Percentiles rank a stretch among this genome's conserved stretches.
Evolutionary conservation across 2,113 vertebrate genomes (phyloP).

Genomic region (Thinocorus orbignyianus): DNA sequence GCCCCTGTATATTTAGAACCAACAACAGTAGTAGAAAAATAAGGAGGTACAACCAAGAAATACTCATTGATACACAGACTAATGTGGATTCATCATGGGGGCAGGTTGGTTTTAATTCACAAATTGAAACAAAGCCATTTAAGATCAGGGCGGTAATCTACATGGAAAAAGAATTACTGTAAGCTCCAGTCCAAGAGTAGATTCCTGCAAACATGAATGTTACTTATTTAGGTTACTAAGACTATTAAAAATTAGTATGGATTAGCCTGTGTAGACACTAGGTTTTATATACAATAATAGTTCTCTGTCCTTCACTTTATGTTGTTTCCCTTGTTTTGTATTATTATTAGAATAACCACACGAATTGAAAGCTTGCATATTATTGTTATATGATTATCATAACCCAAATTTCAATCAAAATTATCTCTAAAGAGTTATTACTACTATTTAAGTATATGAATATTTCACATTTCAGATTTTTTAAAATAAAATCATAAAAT

Average conservation of each 20-base stretch:
- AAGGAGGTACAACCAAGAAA: not conserved
- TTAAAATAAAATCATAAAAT: not conserved
- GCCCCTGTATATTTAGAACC: not conserved
- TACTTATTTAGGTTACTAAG: not conserved
- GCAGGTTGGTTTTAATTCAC: not conserved
- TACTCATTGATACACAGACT: not conserved
- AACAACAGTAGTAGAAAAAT: not conserved
- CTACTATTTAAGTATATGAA: not conserved
- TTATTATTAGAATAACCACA: not conserved
- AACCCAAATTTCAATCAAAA: not conserved
- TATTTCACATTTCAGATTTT: not conserved
- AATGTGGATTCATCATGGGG: not conserved
- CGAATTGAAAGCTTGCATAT: not conserved
- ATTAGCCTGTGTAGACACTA: not conserved
- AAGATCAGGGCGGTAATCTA: rapidly evolving
- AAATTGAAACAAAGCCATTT: not conserved
- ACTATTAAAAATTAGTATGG: not conserved
- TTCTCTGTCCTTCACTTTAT: not conserved
- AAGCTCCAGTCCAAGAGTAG: not conserved
- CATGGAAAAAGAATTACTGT: not conserved
- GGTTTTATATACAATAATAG: not conserved
- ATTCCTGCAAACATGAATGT: not conserved
- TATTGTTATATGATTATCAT: not conserved
- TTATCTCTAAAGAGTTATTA: not conserved
- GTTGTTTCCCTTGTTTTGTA: not conserved